These are phyloP conservation scores for Ormyrus rosae DNA, from an alignment of 2,888 invertebrate genomes.

Conservation along the genomic window DNA sequence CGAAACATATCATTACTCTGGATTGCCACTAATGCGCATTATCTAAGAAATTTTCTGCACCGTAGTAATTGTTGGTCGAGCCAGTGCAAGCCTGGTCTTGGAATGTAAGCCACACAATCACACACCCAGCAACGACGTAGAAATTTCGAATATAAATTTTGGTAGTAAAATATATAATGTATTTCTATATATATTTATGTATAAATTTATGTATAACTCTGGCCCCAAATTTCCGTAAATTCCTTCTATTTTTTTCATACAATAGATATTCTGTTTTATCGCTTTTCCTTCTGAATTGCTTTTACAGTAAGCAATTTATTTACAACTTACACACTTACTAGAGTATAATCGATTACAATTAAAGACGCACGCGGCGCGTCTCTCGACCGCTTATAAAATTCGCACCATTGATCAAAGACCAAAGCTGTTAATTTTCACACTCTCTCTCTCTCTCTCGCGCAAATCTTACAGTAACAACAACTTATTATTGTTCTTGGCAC, in stretches of 20 bases:
- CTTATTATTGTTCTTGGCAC: slow-evolving; percentile 59
- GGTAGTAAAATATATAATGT: slow-evolving; percentile 73
- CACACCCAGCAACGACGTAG: slow-evolving; percentile 71
- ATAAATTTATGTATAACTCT: slow-evolving; percentile 65
- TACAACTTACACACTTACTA: slow-evolving; percentile 53
- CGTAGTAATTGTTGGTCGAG: slow-evolving; percentile 55
- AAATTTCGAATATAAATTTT: slow-evolving; percentile 76
- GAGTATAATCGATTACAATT: slow-evolving; percentile 56
- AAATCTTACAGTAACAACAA: slow-evolving; percentile 50
- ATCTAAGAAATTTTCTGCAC: slow-evolving; percentile 54
- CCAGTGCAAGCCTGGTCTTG: slow-evolving; percentile 66
- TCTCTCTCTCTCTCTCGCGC: slow-evolving; percentile 23
- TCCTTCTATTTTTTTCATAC: slow-evolving; percentile 56
- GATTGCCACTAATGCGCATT: slow-evolving; percentile 56
- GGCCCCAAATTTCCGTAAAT: slow-evolving; percentile 59
- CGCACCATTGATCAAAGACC: slow-evolving; percentile 54
- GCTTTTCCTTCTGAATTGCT: slow-evolving; percentile 43
- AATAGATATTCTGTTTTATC: slow-evolving; percentile 52
- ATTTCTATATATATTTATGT: slow-evolving; percentile 67
- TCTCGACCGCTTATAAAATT: slow-evolving; percentile 48
- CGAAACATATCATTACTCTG: slow-evolving; percentile 53
- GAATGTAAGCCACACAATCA: slow-evolving; percentile 73
- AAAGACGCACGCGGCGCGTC: slow-evolving; percentile 50
- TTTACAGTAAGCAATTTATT: slow-evolving; percentile 52
- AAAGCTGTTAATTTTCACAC: slow-evolving; percentile 44